These are phyloP conservation scores for Lepidostoma basale DNA, from an alignment of 1,140 invertebrate species.

Conservation along the genomic window DNA sequence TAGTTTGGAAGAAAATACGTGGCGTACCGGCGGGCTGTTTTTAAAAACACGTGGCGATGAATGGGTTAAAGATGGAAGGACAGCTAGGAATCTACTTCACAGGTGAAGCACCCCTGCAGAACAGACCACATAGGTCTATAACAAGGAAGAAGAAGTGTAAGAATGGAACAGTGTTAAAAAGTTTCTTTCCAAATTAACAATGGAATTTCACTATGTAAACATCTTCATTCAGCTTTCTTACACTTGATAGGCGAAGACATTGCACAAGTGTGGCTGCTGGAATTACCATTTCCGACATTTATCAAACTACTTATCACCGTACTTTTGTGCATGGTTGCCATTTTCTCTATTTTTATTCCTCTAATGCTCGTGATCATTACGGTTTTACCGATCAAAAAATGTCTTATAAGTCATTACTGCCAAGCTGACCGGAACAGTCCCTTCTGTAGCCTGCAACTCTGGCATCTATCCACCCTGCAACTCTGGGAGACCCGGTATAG, in stretches of 20 bases:
- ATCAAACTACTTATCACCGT: slow-evolving; percentile 50
- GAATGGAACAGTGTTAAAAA: no score
- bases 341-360: slow-evolving; percentile 48
- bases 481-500: neutral
- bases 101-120: no score
- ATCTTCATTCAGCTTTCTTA: slow-evolving; percentile 15
- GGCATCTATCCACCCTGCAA: neutral
- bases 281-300: slow-evolving; percentile 56
- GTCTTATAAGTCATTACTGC: neutral
- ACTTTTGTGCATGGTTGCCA: slow-evolving; percentile 6
- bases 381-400: neutral
- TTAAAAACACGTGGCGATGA: no score
- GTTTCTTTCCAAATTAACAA: no score
- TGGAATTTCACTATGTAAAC: no score
- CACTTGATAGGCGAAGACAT: slow-evolving; percentile 46
- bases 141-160: no score
- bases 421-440: neutral
- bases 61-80: no score
- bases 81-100: no score
- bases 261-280: slow-evolving; percentile 52
- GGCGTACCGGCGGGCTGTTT: no score
- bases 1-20: no score
- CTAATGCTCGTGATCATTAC: slow-evolving; percentile 50
- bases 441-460: neutral
- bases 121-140: no score